Conservation (phyloP, 2,797 vertebrate genomes). For the Leucoraja ocellata region DNA sequence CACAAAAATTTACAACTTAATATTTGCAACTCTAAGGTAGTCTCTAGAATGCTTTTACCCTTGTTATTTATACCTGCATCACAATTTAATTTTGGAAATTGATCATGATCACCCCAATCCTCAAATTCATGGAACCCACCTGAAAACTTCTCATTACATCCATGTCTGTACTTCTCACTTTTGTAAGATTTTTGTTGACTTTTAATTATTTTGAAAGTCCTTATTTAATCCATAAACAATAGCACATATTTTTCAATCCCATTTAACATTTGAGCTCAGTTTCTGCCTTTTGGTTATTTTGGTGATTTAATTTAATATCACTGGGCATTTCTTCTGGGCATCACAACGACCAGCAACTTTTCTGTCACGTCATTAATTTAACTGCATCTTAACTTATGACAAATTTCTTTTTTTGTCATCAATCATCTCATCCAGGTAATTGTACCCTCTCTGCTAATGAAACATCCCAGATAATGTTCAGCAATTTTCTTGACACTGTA, state of each 20-base stretch:
- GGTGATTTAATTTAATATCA: neutral
- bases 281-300: neutral
- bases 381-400: neutral
- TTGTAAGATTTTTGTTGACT: neutral
- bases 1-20: neutral
- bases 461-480: neutral
- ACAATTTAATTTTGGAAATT: neutral
- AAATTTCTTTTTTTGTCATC: neutral
- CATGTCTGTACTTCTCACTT: neutral
- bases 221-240: neutral
- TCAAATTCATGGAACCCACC: neutral
- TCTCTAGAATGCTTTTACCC: neutral
- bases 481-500: neutral
- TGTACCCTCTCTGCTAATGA: neutral
- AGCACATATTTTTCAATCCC: neutral
- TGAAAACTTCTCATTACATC: neutral
- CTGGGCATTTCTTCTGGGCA: neutral
- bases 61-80: neutral
- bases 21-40: neutral
- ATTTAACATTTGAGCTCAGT: neutral
- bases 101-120: neutral
- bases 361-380: neutral
- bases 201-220: neutral
- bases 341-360: neutral
- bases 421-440: neutral